These are phyloP conservation scores for Mantis religiosa DNA, from an alignment of 2,888 invertebrate genomes.

Conservation along the genomic window DNA sequence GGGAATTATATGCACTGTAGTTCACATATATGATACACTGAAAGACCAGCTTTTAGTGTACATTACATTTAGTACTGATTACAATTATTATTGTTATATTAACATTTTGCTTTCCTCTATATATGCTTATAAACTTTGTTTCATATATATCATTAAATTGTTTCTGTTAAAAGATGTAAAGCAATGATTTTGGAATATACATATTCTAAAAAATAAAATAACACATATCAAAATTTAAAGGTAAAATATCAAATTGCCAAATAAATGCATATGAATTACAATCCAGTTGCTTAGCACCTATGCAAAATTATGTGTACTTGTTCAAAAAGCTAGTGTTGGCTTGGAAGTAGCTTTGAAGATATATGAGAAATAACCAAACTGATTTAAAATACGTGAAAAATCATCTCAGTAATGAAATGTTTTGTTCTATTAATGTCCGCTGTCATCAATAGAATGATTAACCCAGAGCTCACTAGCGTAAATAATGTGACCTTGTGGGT, in stretches of 20 bases:
- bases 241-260: background rate
- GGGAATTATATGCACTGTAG: background rate
- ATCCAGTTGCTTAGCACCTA: background rate
- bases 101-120: background rate
- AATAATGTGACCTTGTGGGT: no score
- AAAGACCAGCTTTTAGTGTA: background rate
- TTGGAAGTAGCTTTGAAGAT: no score
- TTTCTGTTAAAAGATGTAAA: background rate
- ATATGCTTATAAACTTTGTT: background rate
- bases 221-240: background rate
- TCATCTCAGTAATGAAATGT: no score
- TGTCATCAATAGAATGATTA: no score
- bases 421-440: no score
- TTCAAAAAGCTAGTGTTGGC: background rate
- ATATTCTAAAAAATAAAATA: background rate
- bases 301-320: background rate
- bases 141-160: no score
- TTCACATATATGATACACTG: background rate
- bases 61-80: background rate
- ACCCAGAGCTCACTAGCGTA: no score
- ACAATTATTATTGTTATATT: background rate
- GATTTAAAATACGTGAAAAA: no score
- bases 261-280: background rate
- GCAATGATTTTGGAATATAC: background rate
- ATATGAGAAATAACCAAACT: no score